Evolutionary conservation across 2,888 invertebrate genomes (phyloP).

Genomic region (Tetranychus truncatus): DNA sequence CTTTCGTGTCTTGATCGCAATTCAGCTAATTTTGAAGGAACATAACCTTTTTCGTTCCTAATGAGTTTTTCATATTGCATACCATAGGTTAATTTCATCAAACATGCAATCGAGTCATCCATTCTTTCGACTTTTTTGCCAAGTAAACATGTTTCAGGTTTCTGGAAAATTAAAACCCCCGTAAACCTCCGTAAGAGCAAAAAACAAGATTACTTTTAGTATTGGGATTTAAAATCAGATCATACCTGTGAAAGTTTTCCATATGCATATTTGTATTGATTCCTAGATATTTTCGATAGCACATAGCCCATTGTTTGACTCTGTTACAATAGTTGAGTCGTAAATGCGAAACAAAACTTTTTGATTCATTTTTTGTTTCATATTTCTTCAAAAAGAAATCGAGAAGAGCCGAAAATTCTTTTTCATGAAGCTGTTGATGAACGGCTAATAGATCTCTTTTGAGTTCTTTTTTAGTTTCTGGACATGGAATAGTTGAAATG

Average conservation of each 20-base stretch:
- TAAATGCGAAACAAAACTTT: neutral
- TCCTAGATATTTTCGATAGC: neutral
- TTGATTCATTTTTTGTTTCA: neutral
- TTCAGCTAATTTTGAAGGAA: neutral
- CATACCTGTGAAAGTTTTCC: constrained; percentile 4
- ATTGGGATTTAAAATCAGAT: no score
- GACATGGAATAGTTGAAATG: neutral
- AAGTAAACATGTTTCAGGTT: constrained; percentile 6
- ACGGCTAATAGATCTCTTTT: neutral
- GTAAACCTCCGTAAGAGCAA: neutral
- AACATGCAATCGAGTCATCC: neutral
- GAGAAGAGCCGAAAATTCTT: neutral
- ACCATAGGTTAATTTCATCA: constrained; percentile 2
- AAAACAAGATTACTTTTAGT: neutral
- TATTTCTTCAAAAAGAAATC: neutral
- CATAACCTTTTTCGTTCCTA: neutral
- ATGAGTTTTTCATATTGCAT: constrained; percentile 1
- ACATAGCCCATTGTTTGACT: neutral
- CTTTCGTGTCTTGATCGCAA: neutral
- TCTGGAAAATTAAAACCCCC: neutral
- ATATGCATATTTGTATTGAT: constrained; percentile 6
- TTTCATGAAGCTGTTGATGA: neutral
- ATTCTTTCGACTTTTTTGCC: constrained; percentile 1
- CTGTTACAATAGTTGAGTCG: neutral
- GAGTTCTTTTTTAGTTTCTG: neutral